phyloP scores from a whole-genome alignment of 2,888 invertebrate genomes.

The Tethea ocularis region DNA sequence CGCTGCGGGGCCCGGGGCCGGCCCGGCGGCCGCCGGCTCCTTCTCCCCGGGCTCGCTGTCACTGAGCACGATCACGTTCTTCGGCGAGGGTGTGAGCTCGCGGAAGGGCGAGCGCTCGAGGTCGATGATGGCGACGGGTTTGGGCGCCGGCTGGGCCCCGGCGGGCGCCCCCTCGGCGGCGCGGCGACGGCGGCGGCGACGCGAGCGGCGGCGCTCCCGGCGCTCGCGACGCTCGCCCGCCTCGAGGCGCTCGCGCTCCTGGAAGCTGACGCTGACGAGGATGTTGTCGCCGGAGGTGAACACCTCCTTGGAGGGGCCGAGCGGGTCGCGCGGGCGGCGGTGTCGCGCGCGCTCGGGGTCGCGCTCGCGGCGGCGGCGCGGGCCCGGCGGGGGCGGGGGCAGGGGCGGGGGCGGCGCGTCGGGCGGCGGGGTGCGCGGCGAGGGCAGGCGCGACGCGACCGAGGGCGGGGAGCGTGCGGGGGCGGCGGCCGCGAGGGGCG shows the following conservation, averaged over 20 bases:
- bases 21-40: constrained; percentile 46
- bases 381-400: constrained; percentile 50
- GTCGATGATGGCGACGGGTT: constrained; percentile 94
- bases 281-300: constrained; percentile 97
- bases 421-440: constrained; percentile 45
- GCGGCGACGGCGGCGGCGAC: constrained; percentile 70
- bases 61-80: constrained; percentile 91
- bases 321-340: constrained; percentile 41
- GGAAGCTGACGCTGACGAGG: constrained; percentile 95
- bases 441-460: constrained; percentile 36
- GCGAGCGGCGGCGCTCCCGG: constrained; percentile 32
- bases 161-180: constrained; percentile 60
- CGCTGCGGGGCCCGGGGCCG: constrained; percentile 26
- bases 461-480: constrained; percentile 28
- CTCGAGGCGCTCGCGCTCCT: constrained; percentile 51
- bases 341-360: constrained; percentile 83
- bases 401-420: constrained; percentile 48
- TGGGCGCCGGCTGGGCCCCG: constrained; percentile 62
- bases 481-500: constrained; percentile 32
- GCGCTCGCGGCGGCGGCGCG: constrained; percentile 59
- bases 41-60: constrained; percentile 89
- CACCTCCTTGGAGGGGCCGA: constrained; percentile 73
- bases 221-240: constrained; percentile 36
- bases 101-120: constrained; percentile 93
- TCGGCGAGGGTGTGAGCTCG: constrained; percentile 91